phyloP scores from a whole-genome alignment of 2,797 vertebrate species.

The Onychomys arenicola region DNA sequence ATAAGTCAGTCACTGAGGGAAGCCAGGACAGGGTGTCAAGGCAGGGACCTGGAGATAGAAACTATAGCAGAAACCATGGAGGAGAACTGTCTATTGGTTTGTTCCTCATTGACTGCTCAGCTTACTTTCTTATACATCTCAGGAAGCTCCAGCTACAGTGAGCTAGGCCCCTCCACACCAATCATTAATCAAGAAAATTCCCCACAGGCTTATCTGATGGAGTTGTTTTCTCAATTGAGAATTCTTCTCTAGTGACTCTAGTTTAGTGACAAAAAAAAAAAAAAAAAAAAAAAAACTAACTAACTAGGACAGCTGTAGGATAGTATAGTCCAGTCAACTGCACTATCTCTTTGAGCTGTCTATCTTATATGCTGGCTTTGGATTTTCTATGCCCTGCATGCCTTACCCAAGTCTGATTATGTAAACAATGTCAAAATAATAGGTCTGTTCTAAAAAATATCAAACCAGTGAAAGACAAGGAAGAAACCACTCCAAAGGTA shows the following conservation, averaged over 20 bases:
- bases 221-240: background rate
- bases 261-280: background rate
- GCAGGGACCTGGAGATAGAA: background rate
- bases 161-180: background rate
- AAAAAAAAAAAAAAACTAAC: background rate
- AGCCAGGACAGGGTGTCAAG: background rate
- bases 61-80: background rate
- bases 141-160: background rate
- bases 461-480: background rate
- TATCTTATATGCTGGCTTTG: background rate
- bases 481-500: background rate
- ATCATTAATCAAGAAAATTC: background rate
- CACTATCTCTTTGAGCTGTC: background rate
- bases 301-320: background rate
- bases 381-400: background rate
- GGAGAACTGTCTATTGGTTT: background rate
- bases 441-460: background rate
- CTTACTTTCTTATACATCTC: background rate
- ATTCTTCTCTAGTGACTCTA: background rate
- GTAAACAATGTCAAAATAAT: background rate
- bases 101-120: background rate
- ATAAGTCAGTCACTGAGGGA: background rate
- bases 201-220: background rate
- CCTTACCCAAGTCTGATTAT: background rate
- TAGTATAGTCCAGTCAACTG: background rate